Evolutionary conservation across 2,888 invertebrate genomes (phyloP), one percentile per base, ranked within the genome.

Genomic region (Epirrhoe alternata): DNA sequence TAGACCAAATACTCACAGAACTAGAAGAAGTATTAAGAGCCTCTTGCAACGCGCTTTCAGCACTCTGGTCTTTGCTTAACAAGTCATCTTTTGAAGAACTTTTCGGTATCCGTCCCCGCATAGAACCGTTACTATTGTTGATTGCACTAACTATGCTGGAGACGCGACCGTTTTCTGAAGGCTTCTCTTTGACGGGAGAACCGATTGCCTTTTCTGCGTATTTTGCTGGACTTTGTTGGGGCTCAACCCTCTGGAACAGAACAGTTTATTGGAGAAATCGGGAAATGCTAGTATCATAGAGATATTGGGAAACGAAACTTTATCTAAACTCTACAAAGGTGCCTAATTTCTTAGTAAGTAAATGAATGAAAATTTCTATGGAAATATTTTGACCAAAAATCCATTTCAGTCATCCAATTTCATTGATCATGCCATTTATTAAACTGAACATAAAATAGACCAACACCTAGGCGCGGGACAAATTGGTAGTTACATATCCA

Each of bases 31-130:
- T 84, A 78, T 94, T 94, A 14, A 94, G 80, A 62, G 88, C 88
- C 49, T 93, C 93, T 72, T 93, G 90, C 60, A 89, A 68, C 16
- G 85, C 83, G 58, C 79, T 85, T 10, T 92, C 93, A 0, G 78
- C 77, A 10, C 82, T 82, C 51, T 85, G 83, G 10, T 93, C 90
- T 62, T 88, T 80, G n/a, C 70, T 88, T 7, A 91, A 67, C 38
- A 94, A 80, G 51, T 94, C 90, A 53, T 94, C 94, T 71, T 92
- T 93, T 0, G 93, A 92, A 0, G 90, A 88, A 61, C 90, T 92
- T 78, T 92, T 92, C 10, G 86, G 87, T 79, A 93, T 89, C 71
- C 90, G 74, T 3, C 89, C 90, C 54, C 92, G 71, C 67, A 86
- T 79, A 0, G 92, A 90, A 55, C 80, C 85, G 70, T 87, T 86